These are phyloP conservation scores for Crocallis elinguaria DNA, from an alignment of 2,888 invertebrate species.

Conservation along the genomic window DNA sequence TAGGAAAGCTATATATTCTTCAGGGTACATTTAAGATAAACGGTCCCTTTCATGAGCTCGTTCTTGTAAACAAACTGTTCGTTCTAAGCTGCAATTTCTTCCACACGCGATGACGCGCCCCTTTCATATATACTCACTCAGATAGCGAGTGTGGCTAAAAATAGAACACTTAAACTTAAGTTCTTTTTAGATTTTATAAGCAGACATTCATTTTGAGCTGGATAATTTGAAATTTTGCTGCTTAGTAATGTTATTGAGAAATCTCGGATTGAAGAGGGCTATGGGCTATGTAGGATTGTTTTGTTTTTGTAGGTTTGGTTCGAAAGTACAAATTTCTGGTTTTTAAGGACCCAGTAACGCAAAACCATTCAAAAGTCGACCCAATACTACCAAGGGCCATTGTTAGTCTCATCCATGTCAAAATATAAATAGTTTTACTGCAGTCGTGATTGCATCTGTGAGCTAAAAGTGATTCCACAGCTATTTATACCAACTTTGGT, in stretches of 20 bases:
- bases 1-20: not conserved
- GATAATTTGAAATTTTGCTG: not conserved
- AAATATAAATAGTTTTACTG: constrained; percentile 63
- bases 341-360: too few species aligned
- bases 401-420: constrained; percentile 12
- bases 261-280: too few species aligned
- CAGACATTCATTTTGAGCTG: not conserved
- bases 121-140: constrained; percentile 43
- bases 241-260: too few species aligned
- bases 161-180: constrained; percentile 47
- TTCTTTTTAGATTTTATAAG: constrained; percentile 14
- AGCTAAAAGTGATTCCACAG: constrained; percentile 57
- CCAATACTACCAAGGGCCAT: not conserved
- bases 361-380: too few species aligned
- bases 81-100: constrained; percentile 50
- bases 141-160: constrained; percentile 40
- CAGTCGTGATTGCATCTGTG: constrained; percentile 68
- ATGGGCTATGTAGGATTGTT: too few species aligned
- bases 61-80: constrained; percentile 44
- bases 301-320: too few species aligned
- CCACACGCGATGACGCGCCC: constrained; percentile 44
- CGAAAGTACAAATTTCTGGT: too few species aligned
- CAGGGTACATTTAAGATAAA: constrained; percentile 22
- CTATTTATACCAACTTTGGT: constrained; percentile 67
- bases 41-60: constrained; percentile 26